Conservation (phyloP, 2,113 vertebrate genomes). For the Catharus minimus region DNA sequence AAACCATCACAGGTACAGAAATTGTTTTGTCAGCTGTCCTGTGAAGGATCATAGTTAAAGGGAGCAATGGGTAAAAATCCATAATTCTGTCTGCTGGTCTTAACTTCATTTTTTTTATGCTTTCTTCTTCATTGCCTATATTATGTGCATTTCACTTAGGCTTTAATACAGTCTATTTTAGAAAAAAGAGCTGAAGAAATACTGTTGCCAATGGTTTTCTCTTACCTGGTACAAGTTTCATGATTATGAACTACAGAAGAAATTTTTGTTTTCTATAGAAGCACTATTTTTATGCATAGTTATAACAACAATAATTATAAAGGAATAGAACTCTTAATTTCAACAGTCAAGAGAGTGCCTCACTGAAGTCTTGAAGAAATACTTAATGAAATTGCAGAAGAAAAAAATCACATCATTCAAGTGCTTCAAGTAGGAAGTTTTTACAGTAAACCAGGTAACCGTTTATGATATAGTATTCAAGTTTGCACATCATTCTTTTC, state of each 20-base stretch:
- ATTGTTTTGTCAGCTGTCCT: not conserved
- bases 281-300: not conserved
- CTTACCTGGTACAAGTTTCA: not conserved
- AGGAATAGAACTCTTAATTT: not conserved
- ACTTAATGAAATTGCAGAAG: not conserved
- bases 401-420: not conserved
- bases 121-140: not conserved
- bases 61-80: not conserved
- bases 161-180: not conserved
- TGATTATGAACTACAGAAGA: not conserved
- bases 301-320: not conserved
- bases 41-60: not conserved
- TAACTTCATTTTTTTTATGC: not conserved
- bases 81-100: not conserved
- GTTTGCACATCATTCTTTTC: not conserved
- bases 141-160: not conserved
- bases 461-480: not conserved
- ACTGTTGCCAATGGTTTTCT: not conserved
- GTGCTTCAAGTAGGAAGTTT: not conserved
- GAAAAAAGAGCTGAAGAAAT: not conserved
- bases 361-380: not conserved
- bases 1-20: not conserved
- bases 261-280: not conserved
- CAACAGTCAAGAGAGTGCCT: not conserved
- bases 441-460: not conserved